Evolutionary conservation across 1,140 invertebrate genomes (phyloP).

Genomic region (Macrocentrus cingulum): DNA sequence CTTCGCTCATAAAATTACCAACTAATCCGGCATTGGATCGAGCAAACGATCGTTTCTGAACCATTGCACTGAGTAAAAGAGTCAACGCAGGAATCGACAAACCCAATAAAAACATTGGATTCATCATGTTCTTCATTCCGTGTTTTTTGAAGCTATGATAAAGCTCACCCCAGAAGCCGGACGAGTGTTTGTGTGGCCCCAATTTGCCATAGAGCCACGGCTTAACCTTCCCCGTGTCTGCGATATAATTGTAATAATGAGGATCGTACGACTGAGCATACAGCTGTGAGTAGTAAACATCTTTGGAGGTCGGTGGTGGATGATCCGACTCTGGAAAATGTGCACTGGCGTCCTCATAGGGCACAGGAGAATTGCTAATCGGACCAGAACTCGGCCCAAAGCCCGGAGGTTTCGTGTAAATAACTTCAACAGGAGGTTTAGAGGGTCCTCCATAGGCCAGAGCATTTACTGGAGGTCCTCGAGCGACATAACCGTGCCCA

Average conservation of each 20-base stretch:
- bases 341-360: conserved; percentile 38
- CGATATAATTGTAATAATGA: conserved; percentile 53
- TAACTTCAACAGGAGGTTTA: conserved; percentile 40
- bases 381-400: conserved; percentile 30
- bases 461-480: conserved; percentile 26
- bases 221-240: conserved; percentile 51
- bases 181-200: conserved; percentile 31
- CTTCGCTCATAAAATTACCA: conserved; percentile 32
- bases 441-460: conserved; percentile 20
- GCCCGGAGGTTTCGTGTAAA: conserved; percentile 49
- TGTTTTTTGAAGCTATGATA: conserved; percentile 49
- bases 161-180: conserved; percentile 48
- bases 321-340: conserved; percentile 38
- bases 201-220: conserved; percentile 50
- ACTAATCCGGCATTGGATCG: conserved; percentile 34
- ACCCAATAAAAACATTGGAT: conserved; percentile 49
- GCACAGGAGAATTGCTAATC: conserved; percentile 28
- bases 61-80: conserved; percentile 48
- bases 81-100: conserved; percentile 53
- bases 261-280: conserved; percentile 54
- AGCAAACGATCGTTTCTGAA: conserved; percentile 45
- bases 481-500: conserved; percentile 33
- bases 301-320: conserved; percentile 37
- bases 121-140: conserved; percentile 53
- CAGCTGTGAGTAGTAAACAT: conserved; percentile 49